Evolutionary conservation across 2,888 invertebrate species (phyloP).

Genomic region (Lepas anatifera): DNA sequence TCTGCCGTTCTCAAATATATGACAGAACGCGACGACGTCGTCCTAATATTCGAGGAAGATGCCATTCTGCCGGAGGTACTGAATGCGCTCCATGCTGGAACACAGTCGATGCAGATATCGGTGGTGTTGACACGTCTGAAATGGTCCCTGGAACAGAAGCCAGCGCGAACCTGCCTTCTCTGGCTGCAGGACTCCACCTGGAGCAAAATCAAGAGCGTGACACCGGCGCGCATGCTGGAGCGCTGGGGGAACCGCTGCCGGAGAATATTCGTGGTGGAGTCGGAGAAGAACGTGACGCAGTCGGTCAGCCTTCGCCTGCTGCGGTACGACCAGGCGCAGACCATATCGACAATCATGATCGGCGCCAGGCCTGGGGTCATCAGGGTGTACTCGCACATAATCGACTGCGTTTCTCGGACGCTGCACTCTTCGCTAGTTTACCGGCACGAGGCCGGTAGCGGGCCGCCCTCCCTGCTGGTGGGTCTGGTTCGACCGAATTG

Average conservation of each 20-base stretch:
- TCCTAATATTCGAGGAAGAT: not conserved
- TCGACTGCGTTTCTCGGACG: not conserved
- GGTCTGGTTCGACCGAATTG: not conserved
- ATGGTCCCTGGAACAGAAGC: not conserved
- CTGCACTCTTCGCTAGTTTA: not conserved
- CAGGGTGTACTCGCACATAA: not conserved
- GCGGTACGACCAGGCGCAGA: not conserved
- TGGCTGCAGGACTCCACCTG: conserved; percentile 1
- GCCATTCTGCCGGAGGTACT: not conserved
- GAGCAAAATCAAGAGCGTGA: not conserved
- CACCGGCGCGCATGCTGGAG: not conserved
- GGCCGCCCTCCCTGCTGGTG: not conserved
- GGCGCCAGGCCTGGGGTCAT: not conserved
- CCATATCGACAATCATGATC: not conserved
- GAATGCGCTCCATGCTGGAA: not conserved
- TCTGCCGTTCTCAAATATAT: not conserved
- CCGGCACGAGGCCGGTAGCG: not conserved
- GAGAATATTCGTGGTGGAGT: not conserved
- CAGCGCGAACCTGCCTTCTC: not conserved
- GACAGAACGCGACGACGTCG: not conserved
- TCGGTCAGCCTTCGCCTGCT: not conserved
- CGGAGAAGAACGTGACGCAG: conserved; percentile 7
- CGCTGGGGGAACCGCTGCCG: conserved; percentile 7
- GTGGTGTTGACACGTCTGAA: not conserved
- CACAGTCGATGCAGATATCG: conserved; percentile 2